A percentile compares a stretch with the other conserved stretches of the same genome.
Evolutionary conservation across 2,888 invertebrate genomes (phyloP).

Genomic region (Parnassius smintheus): DNA sequence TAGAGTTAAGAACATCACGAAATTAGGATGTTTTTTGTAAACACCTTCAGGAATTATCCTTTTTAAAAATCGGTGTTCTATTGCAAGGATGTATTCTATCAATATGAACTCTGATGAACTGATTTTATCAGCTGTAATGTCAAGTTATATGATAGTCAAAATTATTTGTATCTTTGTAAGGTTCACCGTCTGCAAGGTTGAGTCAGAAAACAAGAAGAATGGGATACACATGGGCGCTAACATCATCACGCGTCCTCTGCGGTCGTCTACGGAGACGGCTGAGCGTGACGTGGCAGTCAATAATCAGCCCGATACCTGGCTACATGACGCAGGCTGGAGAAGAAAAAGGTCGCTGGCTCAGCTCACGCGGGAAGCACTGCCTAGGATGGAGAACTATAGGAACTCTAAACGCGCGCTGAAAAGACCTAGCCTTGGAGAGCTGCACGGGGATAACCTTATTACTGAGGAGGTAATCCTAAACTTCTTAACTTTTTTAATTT

Average conservation of each 20-base stretch:
- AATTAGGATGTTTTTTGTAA: too few relatives aligned
- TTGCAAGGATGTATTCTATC: too few relatives aligned
- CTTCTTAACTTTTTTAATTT: not conserved
- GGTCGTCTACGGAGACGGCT: conserved; percentile 56
- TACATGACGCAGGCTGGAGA: conserved; percentile 71
- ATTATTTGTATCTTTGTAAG: conserved; percentile 36
- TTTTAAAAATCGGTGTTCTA: too few relatives aligned
- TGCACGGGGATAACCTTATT: conserved; percentile 84
- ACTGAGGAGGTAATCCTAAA: conserved; percentile 58
- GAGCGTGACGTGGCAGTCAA: conserved; percentile 47
- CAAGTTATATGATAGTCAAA: too few relatives aligned
- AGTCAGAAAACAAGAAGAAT: conserved; percentile 66
- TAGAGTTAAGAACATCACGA: too few relatives aligned
- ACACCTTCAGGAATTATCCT: too few relatives aligned
- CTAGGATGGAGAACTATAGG: conserved; percentile 91
- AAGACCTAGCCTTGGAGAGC: conserved; percentile 91
- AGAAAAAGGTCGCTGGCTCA: conserved; percentile 83
- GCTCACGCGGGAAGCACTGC: conserved; percentile 88
- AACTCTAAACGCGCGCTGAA: conserved; percentile 88
- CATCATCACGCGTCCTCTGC: conserved; percentile 67
- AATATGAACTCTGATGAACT: too few relatives aligned
- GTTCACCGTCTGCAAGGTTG: conserved; percentile 67
- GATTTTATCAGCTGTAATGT: too few relatives aligned
- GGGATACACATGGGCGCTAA: conserved; percentile 73
- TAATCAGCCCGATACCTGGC: conserved; percentile 64